Evolutionary conservation across 2,113 vertebrate genomes (phyloP).

Genomic region (Cathartes aura): DNA sequence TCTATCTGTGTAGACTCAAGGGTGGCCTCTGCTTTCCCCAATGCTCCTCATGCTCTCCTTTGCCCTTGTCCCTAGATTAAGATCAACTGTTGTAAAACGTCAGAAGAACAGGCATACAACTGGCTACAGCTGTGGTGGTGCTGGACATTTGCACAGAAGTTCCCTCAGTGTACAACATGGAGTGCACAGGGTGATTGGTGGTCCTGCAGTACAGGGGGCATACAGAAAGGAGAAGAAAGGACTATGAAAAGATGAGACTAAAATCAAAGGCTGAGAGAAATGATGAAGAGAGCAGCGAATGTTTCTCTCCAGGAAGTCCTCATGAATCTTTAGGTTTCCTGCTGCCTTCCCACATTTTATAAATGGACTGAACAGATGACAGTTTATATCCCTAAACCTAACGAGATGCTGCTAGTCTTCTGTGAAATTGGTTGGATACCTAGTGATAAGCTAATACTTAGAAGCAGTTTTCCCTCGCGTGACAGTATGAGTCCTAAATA

Average conservation of each 20-base stretch:
- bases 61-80: not conserved
- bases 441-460: not conserved
- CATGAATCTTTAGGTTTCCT: conserved; percentile 31
- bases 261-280: conserved; percentile 6
- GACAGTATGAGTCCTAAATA: not conserved
- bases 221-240: not conserved
- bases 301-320: not conserved
- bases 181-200: not conserved
- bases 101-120: not conserved
- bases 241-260: not conserved
- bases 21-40: not conserved
- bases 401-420: not conserved
- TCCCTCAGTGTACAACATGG: not conserved
- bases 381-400: conserved; percentile 10
- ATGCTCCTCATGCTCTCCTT: not conserved
- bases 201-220: not conserved
- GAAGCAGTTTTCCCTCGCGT: not conserved
- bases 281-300: not conserved
- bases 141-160: not conserved
- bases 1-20: not conserved
- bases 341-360: conserved; percentile 61
- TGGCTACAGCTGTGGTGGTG: not conserved
- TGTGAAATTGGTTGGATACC: not conserved
- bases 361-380: not conserved
- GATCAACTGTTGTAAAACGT: not conserved